phyloP scores from a whole-genome alignment of 2,797 vertebrate species.

The Halcyon leucocephala region DNA sequence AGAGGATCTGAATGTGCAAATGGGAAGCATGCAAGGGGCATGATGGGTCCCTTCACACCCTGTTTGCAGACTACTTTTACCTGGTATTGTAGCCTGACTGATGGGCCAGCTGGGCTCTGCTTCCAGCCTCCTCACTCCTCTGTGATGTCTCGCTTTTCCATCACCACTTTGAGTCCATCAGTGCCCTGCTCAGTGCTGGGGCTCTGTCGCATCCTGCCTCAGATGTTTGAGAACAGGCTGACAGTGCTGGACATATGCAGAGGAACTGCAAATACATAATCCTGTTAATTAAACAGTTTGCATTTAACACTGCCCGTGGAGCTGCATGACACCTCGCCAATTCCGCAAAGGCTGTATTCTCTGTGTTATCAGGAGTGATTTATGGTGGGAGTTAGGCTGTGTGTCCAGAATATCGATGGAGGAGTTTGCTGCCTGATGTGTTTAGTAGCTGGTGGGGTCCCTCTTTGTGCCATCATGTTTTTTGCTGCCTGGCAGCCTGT shows the following conservation, averaged over 20 bases:
- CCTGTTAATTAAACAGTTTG: slow-evolving; percentile 1
- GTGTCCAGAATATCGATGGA: slow-evolving; percentile 56
- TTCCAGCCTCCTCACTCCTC: background rate
- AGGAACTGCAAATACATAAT: background rate
- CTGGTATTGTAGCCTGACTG: background rate
- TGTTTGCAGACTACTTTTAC: background rate
- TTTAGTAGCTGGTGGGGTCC: slow-evolving; percentile 12
- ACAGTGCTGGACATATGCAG: background rate
- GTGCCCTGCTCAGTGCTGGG: background rate
- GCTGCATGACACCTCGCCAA: background rate
- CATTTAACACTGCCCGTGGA: background rate
- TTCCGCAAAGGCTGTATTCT: background rate
- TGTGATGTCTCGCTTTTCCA: rapidly evolving
- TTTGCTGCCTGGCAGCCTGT: background rate
- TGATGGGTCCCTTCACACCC: background rate
- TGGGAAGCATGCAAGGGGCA: rapidly evolving
- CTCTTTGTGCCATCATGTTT: background rate
- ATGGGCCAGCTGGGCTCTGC: background rate
- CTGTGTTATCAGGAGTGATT: background rate
- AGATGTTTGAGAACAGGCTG: background rate
- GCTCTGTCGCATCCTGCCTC: background rate
- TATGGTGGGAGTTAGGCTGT: background rate
- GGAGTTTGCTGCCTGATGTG: slow-evolving; percentile 43
- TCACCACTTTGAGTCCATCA: background rate
- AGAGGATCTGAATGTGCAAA: background rate